Base-by-base conservation (phyloP, 2,113 vertebrate species). In the Coptodon bakossiorum region DNA sequence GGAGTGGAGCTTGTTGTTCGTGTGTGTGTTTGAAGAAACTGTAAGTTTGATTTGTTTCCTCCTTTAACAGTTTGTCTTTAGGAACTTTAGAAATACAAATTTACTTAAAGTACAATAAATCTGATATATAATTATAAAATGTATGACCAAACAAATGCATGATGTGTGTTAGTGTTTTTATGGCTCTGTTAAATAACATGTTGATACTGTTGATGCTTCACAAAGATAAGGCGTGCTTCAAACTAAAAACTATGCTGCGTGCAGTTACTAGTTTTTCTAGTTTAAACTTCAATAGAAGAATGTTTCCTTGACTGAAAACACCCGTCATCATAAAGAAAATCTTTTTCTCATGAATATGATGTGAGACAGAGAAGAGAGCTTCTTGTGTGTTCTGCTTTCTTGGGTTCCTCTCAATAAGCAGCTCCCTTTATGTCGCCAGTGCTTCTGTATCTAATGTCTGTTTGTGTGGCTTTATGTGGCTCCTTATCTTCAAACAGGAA, bases 181-280 rank as follows among this genome's bases (percentile, higher is more conserved):
- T 54, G n/a, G 53, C 53, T 54, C 53, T 54, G 53, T 54, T 24
- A 54, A 54, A 54, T 12, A 54, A 54, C 53, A 22, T 22, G 53
- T 24, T 54, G 53, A 54, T 54, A 54, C 53, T 54, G 53, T 54
- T 24, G 53, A 54, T 54, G n/a, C 53, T 54, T 54, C 53, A 54
- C 53, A 54, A 12, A 6, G n/a, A 54, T 54, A 24, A 54, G n/a
- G 6, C 0, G n/a, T 54, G n/a, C n/a, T 54, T 54, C 53, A 54
- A 24, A 3, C 10, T 54, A 0, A 0, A 24, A 54, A 24, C 10
- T 54, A 6, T 24, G 53, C n/a, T 24, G n/a, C 53, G 24, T 54
- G n/a, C 53, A 54, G 53, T 54, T 12, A 54, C n/a, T 54, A 54
- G 53, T 54, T 54, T 54, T 54, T 6, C 53, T 54, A 24, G 53